Evolutionary conservation across 2,797 vertebrate species (phyloP), one percentile per base, ranked within the genome.

Genomic region (Bradypus variegatus): DNA sequence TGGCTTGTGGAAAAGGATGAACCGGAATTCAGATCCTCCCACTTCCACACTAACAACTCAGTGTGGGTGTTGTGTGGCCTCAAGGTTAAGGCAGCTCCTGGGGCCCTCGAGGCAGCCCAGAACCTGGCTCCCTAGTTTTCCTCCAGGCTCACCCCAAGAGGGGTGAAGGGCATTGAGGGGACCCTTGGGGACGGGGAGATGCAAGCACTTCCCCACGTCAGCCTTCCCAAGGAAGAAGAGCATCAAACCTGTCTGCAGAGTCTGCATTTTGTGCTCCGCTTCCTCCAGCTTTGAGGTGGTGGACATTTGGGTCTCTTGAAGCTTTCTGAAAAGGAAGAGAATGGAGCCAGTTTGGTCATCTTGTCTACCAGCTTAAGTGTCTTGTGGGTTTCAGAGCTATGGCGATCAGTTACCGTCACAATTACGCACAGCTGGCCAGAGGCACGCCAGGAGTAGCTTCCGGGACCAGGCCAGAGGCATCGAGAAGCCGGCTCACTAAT

Each of bases 271-370:
- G 96, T 99, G 98, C 95, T 99, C 99, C 0, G 99, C 98, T 97
- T 99, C 99, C 95, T 99, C 98, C 97, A 99, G 98, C 97, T 98
- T 98, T 15, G 98, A 98, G 96, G 98, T 98, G 97, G 99, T 98
- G 2, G 98, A 99, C 97, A 98, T 98, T 96, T 99, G 98, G 88
- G 97, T 98, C 98, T 99, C 99, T 96, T 99, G 99, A 95, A 99
- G 97, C 97, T 98, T 99, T 97, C 99, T 99, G 95, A 14, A 89
- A 75, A 94, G 70, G 82, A 75, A 94, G 96, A 97, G 92, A 95
- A 95, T 4, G 38, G 92, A 95, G 92, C 72, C 79, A 77, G 60
- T 78, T 62, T 91, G 7, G 2, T 92, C 91, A 94, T 19, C 92
- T 58, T 1, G 19, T 89, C 95, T 36, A 82, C 88, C 86, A 82